These are phyloP conservation scores for Orthosia cruda DNA, from an alignment of 2,888 invertebrate genomes.

Conservation along the genomic window DNA sequence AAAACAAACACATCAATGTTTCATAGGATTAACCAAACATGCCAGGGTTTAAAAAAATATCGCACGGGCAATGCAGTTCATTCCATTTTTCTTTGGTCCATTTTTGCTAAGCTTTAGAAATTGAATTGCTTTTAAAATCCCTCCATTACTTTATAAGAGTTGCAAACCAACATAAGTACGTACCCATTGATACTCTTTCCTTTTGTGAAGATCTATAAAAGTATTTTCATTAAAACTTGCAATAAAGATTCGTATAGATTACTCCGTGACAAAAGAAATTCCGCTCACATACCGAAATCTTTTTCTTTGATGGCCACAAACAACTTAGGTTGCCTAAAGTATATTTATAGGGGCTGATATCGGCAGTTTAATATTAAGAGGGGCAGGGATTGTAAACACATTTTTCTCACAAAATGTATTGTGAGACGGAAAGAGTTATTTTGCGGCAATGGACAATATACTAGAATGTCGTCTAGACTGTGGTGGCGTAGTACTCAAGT, in stretches of 20 bases:
- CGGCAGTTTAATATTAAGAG: constrained; percentile 39
- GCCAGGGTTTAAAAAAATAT: constrained; percentile 27
- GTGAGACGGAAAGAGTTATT: constrained; percentile 31
- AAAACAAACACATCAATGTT: constrained; percentile 31
- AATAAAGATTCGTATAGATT: constrained; percentile 45
- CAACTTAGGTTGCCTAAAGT: constrained; percentile 40
- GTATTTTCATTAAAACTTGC: constrained; percentile 60
- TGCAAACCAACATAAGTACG: constrained; percentile 16
- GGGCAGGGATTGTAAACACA: constrained; percentile 42
- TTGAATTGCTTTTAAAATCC: constrained; percentile 25
- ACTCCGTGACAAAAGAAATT: constrained; percentile 51
- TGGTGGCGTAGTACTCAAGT: constrained; percentile 19
- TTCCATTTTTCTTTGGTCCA: constrained; percentile 7
- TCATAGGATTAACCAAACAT: constrained; percentile 37
- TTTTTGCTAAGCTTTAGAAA: constrained; percentile 7
- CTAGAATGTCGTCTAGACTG: constrained; percentile 53
- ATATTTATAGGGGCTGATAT: constrained; percentile 46
- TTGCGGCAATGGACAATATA: constrained; percentile 30
- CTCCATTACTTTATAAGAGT: constrained; percentile 22
- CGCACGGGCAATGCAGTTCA: constrained; percentile 4
- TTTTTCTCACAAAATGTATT: constrained; percentile 34
- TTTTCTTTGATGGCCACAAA: constrained; percentile 36
- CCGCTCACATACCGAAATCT: constrained; percentile 49
- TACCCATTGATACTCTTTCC: constrained; percentile 7
- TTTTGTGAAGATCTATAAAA: constrained; percentile 46